These are phyloP conservation scores for Ganaspis sp. DNA, from an alignment of 1,140 invertebrate genomes.

Conservation along the genomic window DNA sequence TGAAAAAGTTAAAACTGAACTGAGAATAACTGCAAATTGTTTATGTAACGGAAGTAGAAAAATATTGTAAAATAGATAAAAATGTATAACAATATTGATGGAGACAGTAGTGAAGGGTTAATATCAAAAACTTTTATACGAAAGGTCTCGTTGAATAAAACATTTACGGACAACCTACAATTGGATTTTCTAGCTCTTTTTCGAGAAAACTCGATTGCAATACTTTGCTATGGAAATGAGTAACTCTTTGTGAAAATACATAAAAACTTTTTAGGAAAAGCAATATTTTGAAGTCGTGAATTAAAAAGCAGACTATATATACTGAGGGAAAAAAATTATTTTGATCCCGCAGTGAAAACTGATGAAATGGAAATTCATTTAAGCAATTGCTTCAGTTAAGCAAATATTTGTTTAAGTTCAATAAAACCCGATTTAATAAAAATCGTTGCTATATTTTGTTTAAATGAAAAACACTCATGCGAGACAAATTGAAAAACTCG, in stretches of 20 bases:
- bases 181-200: constrained; percentile 15
- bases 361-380: not conserved
- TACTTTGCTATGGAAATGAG: constrained; percentile 2
- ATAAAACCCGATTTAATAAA: too few relatives aligned
- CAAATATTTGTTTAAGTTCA: too few relatives aligned
- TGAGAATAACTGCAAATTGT: too few relatives aligned
- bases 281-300: not conserved
- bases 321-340: not conserved
- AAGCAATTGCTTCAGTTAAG: too few relatives aligned
- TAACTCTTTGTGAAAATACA: not conserved
- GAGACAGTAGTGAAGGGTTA: not conserved
- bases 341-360: not conserved
- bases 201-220: constrained; percentile 9
- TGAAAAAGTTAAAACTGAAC: too few relatives aligned
- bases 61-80: not conserved
- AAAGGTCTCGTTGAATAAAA: constrained; percentile 10
- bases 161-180: not conserved
- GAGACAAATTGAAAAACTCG: too few relatives aligned
- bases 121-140: not conserved
- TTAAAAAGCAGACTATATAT: not conserved
- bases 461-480: too few relatives aligned
- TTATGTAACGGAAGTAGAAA: not conserved
- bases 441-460: too few relatives aligned
- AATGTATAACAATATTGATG: not conserved
- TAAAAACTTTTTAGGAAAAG: not conserved